phyloP scores from a whole-genome alignment of 2,113 vertebrate genomes.

The Cygnus buccinator region DNA sequence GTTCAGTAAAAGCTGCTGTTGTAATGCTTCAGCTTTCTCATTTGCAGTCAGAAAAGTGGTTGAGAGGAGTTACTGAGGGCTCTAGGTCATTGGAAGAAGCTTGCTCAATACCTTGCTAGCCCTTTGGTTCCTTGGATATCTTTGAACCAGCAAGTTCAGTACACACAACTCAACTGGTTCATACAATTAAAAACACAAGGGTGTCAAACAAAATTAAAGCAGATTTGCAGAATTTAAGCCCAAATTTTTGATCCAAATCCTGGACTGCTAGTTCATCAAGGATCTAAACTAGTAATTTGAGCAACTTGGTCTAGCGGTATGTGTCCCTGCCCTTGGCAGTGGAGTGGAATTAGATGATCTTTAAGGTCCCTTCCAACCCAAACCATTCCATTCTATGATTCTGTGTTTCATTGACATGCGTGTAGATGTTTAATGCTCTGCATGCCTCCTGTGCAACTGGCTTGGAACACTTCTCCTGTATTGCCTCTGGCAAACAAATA shows the following conservation, averaged over 20 bases:
- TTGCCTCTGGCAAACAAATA: not conserved
- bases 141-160: not conserved
- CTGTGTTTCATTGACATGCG: accelerated
- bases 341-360: too few species aligned
- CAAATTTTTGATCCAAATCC: not conserved
- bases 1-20: not conserved
- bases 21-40: not conserved
- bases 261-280: not conserved
- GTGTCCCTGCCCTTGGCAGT: too few species aligned
- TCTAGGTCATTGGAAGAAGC: not conserved
- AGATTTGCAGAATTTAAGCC: not conserved
- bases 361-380: too few species aligned
- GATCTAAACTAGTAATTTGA: not conserved
- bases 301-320: too few species aligned
- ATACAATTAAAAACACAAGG: not conserved
- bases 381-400: too few species aligned
- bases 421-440: not conserved
- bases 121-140: not conserved
- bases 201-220: not conserved
- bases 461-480: not conserved
- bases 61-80: not conserved
- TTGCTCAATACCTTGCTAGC: not conserved
- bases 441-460: accelerated
- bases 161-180: not conserved
- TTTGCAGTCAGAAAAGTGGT: not conserved